Evolutionary conservation across 2,113 vertebrate genomes (phyloP).

Genomic region (Triplophysa rosa): DNA sequence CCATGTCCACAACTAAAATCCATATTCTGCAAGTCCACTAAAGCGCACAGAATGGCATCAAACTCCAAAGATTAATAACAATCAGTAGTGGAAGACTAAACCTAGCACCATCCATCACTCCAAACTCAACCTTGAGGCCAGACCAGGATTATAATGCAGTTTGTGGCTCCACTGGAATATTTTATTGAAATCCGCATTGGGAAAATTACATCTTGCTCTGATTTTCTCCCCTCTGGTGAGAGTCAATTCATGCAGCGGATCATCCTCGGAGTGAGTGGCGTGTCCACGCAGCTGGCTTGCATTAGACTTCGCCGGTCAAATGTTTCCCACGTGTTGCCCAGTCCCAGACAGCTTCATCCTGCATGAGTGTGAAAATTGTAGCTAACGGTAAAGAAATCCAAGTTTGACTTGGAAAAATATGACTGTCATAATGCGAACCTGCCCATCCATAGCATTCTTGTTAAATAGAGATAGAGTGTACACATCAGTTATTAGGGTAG

Average conservation of each 20-base stretch:
- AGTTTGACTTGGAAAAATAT: conserved; percentile 30
- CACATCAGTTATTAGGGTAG: conserved; percentile 8
- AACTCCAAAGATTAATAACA: conserved; percentile 38
- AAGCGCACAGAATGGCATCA: conserved; percentile 29
- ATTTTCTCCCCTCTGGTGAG: conserved; percentile 40
- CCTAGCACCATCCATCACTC: conserved; percentile 33
- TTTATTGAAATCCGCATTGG: conserved; percentile 42
- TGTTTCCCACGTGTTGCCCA: conserved; percentile 48
- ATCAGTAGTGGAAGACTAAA: conserved; percentile 33
- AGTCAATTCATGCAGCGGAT: conserved; percentile 35
- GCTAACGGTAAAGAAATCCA: conserved; percentile 40
- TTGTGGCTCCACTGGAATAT: conserved; percentile 23
- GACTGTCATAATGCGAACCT: conserved; percentile 31
- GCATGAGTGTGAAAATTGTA: conserved; percentile 44
- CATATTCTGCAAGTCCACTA: conserved; percentile 8
- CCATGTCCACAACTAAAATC: neutral
- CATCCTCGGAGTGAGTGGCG: conserved; percentile 40
- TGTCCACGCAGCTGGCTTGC: conserved; percentile 52
- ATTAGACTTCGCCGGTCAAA: conserved; percentile 46
- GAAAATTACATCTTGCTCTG: conserved; percentile 39
- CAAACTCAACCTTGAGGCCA: conserved; percentile 32
- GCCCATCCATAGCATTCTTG: conserved; percentile 36
- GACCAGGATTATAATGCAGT: conserved; percentile 22
- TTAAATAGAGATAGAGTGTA: neutral
- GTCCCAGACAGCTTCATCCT: conserved; percentile 37